Conservation (phyloP, 2,113 vertebrate genomes). For the Mungos mungo region DNA sequence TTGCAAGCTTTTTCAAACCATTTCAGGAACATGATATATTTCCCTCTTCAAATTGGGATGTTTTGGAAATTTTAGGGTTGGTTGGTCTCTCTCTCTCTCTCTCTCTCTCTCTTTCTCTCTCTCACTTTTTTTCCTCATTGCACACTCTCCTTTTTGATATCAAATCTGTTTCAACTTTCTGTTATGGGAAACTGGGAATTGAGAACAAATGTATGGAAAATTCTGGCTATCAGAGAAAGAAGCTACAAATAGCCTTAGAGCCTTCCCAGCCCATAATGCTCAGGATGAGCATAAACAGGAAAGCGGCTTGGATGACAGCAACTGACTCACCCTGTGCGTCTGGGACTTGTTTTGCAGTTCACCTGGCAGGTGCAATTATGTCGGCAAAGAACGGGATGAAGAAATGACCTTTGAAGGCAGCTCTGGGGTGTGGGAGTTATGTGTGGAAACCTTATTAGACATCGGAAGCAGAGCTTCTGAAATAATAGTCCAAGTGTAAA, state of each 20-base stretch:
- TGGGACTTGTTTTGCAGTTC: constrained; percentile 75
- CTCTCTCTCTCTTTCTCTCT: constrained; percentile 26
- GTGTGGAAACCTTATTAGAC: constrained; percentile 75
- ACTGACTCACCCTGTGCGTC: constrained; percentile 65
- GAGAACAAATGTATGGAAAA: constrained; percentile 72
- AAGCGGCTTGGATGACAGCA: constrained; percentile 52
- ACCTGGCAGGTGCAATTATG: constrained; percentile 78
- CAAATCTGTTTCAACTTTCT: constrained; percentile 64
- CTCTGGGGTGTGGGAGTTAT: constrained; percentile 67
- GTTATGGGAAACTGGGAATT: constrained; percentile 68
- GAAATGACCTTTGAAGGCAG: constrained; percentile 79
- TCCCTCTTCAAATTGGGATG: constrained; percentile 39
- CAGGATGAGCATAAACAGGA: constrained; percentile 65
- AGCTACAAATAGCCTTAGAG: constrained; percentile 65
- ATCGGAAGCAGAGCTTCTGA: constrained; percentile 72
- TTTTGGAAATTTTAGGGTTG: constrained; percentile 42
- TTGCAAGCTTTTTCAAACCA: constrained; percentile 38
- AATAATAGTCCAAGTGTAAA: constrained; percentile 74
- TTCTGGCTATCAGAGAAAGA: constrained; percentile 66
- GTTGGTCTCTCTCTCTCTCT: neutral
- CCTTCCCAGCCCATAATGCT: constrained; percentile 50
- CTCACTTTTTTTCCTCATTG: constrained; percentile 3
- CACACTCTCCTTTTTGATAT: constrained; percentile 43
- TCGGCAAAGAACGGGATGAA: constrained; percentile 66
- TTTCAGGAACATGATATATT: constrained; percentile 44